A percentile compares a stretch with the other conserved stretches of the same genome.
phyloP scores from a whole-genome alignment of 2,113 vertebrate genomes.

The Coryphaenoides rupestris region DNA sequence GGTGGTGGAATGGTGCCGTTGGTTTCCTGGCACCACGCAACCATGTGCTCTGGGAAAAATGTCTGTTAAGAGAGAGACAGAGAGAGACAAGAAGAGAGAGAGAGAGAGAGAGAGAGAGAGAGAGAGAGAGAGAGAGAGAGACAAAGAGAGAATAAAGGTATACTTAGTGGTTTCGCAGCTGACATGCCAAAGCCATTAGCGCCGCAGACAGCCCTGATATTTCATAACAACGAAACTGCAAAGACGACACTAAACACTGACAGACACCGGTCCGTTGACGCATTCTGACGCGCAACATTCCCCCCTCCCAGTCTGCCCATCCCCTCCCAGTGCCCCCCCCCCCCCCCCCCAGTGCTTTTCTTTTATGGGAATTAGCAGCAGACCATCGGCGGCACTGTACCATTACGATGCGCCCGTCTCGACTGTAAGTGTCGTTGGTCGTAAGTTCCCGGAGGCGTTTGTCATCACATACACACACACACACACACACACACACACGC shows the following conservation, averaged over 20 bases:
- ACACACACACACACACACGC: no score
- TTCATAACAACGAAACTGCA: slow-evolving; percentile 10
- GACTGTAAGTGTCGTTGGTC: not conserved
- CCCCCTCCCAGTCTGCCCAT: no score
- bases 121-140: not conserved
- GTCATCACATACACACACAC: not conserved
- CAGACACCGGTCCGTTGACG: not conserved
- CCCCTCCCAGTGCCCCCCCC: no score
- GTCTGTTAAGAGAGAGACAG: slow-evolving; percentile 71
- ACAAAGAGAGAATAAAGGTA: slow-evolving; percentile 10
- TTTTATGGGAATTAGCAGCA: not conserved
- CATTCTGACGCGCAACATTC: slow-evolving; percentile 8
- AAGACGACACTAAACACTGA: no score
- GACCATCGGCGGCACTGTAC: not conserved
- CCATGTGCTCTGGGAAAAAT: slow-evolving; percentile 98
- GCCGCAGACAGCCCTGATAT: slow-evolving; percentile 29
- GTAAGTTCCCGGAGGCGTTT: not conserved
- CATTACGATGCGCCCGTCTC: not conserved
- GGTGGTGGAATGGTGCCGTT: slow-evolving; percentile 86
- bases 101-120: slow-evolving; percentile 8
- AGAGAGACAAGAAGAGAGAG: slow-evolving; percentile 6
- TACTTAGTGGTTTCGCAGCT: slow-evolving; percentile 34
- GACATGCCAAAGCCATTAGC: slow-evolving; percentile 31
- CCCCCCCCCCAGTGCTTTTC: no score
- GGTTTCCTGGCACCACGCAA: slow-evolving; percentile 92